Evolutionary conservation across 2,113 vertebrate species (phyloP), one percentile per base, ranked within the genome.

Genomic region (Oenanthe melanoleuca): DNA sequence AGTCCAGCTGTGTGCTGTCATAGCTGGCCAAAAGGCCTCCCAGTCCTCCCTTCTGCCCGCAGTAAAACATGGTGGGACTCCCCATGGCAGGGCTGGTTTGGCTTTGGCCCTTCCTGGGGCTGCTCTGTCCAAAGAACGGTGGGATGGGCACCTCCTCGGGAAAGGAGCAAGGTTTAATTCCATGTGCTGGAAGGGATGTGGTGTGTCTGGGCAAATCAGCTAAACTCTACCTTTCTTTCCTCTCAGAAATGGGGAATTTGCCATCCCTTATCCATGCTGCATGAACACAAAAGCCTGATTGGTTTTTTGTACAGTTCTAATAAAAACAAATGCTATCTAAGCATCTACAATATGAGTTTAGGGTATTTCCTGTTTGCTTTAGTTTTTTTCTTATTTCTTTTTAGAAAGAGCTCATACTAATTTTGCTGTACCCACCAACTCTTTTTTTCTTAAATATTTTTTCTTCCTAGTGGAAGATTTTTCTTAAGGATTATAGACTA

Each of bases 51-150:
- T 42, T 16, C 21, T 60, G 22, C 22, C 25, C 1, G 3, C 34
- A 11, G 8, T 29, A 8, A 69, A 45, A 60, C 25, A 11, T 2
- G 7, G 12, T 23, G 29, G 22, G 33, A 23, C 33, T 31, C 70
- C 3, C 25, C 21, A 34, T 0, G 0, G 6, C 7, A 24, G 56
- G 1, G 9, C 22, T 78, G n/a, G 1, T 25, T 17, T 49, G 69
- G 29, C 53, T 47, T 49, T 24, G 33, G 25, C 7, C 14, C 18
- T 12, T 38, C 9, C 1, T 31, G 38, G 33, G 52, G 11, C 34
- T 63, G 55, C 23, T 53, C 28, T 42, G 47, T 2, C 31, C 44
- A 3, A 23, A 38, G 70, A 33, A 17, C 25, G 22, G 23, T 8
- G 33, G 6, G 13, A 12, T 4, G 13, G 49, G 31, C 20, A 53